phyloP scores from a whole-genome alignment of 2,113 vertebrate genomes.

The Tricholaema leucomelas region DNA sequence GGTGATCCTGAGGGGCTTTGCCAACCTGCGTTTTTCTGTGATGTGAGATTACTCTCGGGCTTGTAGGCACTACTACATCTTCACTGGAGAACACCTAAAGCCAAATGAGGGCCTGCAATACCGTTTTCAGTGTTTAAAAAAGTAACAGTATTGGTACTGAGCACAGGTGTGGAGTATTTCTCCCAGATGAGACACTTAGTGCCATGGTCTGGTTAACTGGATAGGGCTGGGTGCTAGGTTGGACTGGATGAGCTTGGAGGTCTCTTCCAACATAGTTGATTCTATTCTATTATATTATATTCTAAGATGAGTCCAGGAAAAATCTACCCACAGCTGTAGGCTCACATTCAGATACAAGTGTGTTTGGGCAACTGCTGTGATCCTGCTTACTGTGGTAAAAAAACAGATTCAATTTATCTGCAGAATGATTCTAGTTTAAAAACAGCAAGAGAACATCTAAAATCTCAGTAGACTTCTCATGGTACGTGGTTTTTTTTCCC shows the following conservation, averaged over 20 bases:
- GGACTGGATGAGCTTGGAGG: too few relatives aligned
- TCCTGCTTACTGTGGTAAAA: background rate
- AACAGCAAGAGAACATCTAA: background rate
- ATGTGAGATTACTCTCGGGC: background rate
- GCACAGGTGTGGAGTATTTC: background rate
- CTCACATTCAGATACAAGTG: background rate
- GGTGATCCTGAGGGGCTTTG: too few relatives aligned
- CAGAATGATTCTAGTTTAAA: background rate
- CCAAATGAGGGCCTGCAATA: background rate
- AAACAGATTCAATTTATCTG: background rate
- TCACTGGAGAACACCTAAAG: background rate
- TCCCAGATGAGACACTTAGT: rapidly evolving
- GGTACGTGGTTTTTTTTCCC: background rate
- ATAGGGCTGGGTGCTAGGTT: too few relatives aligned
- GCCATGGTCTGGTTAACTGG: too few relatives aligned
- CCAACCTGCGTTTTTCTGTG: too few relatives aligned
- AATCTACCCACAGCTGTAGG: background rate
- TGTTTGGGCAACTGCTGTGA: background rate
- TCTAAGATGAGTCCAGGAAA: background rate
- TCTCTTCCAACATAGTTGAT: too few relatives aligned
- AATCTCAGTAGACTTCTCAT: background rate
- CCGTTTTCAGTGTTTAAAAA: background rate
- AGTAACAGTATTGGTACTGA: background rate
- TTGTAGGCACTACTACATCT: background rate
- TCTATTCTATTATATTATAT: too few relatives aligned